Evolutionary conservation across 1,140 invertebrate species (phyloP).

Genomic region (Philotrypesis tridentata): DNA sequence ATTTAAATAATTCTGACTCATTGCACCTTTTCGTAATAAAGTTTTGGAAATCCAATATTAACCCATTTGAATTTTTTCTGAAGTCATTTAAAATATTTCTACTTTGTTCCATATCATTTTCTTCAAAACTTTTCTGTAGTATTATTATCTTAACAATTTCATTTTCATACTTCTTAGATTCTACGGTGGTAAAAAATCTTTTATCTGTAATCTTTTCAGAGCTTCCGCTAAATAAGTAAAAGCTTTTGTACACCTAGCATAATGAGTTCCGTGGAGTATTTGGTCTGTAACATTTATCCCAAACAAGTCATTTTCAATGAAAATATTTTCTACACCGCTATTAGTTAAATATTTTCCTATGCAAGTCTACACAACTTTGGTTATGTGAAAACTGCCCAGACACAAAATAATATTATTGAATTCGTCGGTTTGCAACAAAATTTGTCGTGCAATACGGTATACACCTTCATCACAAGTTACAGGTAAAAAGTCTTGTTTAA

Average conservation of each 20-base stretch:
- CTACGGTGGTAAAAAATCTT: no score
- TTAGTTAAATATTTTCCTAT: constrained; percentile 49
- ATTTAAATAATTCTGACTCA: constrained; percentile 35
- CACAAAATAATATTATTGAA: constrained; percentile 45
- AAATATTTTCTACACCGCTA: constrained; percentile 48
- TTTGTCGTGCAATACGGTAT: constrained; percentile 33
- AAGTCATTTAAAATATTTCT: neutral
- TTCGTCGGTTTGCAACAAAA: constrained; percentile 15
- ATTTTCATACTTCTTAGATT: no score
- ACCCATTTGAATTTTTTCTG: neutral
- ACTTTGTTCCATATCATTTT: constrained; percentile 14
- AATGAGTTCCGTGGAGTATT: constrained; percentile 44
- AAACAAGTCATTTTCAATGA: constrained; percentile 42
- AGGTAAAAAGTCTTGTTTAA: constrained; percentile 26
- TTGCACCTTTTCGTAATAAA: constrained; percentile 22
- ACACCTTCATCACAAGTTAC: constrained; percentile 48
- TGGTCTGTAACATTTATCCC: constrained; percentile 31
- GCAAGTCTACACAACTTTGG: constrained; percentile 35
- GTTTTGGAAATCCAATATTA: constrained; percentile 19
- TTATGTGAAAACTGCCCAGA: constrained; percentile 44
- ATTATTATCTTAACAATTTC: no score
- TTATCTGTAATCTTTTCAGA: no score
- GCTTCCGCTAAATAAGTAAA: constrained; percentile 38
- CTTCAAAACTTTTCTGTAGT: constrained; percentile 8
- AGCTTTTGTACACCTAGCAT: constrained; percentile 40